These are phyloP conservation scores for Dynastes hyllus DNA, from an alignment of 2,888 invertebrate genomes.

Conservation along the genomic window DNA sequence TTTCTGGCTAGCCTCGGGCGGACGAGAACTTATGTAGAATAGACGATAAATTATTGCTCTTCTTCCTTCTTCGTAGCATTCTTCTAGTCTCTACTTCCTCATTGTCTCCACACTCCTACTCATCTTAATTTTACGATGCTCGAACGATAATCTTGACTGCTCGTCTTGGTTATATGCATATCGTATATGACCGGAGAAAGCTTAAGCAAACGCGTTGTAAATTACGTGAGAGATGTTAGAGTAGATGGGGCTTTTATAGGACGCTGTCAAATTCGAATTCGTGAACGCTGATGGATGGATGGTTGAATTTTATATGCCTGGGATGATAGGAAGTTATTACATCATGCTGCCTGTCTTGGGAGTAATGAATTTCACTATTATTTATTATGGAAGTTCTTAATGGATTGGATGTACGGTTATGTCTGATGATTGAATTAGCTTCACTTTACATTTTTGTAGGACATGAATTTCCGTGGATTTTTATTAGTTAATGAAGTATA, in stretches of 20 bases:
- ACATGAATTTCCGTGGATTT: too few relatives aligned
- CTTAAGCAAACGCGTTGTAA: conserved; percentile 7
- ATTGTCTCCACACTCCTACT: not conserved
- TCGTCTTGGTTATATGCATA: not conserved
- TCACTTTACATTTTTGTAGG: too few relatives aligned
- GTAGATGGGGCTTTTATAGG: not conserved
- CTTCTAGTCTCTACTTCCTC: not conserved
- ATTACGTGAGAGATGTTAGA: not conserved
- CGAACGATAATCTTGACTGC: not conserved
- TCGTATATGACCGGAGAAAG: not conserved
- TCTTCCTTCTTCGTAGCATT: not conserved
- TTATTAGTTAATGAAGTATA: too few relatives aligned
- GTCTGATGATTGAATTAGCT: too few relatives aligned
- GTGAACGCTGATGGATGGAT: conserved; percentile 3
- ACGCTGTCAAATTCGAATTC: conserved; percentile 4
- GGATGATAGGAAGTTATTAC: not conserved
- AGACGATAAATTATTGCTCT: conserved; percentile 18
- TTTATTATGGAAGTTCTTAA: too few relatives aligned
- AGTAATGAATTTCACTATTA: too few relatives aligned
- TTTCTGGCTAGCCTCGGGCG: not conserved
- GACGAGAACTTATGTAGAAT: not conserved
- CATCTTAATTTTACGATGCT: conserved; percentile 14
- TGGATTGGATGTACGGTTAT: too few relatives aligned
- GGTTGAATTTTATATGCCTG: not conserved
- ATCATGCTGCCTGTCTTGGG: not conserved